A percentile compares a stretch with the other conserved stretches of the same genome.
Conservation (phyloP, 2,888 invertebrate species). For the Odontothrips loti region DNA sequence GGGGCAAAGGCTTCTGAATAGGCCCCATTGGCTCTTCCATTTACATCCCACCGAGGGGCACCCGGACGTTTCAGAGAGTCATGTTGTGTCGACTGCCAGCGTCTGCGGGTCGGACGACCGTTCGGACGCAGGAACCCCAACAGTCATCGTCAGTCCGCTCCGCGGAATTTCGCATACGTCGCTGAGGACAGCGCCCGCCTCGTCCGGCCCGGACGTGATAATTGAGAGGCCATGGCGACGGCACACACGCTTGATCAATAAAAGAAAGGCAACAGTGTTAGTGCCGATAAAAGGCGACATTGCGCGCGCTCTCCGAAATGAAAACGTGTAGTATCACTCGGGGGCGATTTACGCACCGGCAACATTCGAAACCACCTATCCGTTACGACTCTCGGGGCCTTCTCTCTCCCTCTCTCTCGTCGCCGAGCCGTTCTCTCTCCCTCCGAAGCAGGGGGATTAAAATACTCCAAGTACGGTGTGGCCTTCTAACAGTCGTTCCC, state of each 20-base stretch:
- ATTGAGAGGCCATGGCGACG: neutral
- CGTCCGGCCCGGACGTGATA: neutral
- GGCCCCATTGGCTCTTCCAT: too few relatives aligned
- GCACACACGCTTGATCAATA: neutral
- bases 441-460: neutral
- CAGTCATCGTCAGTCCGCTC: neutral
- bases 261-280: neutral
- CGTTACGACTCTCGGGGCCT: constrained; percentile 16
- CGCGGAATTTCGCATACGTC: neutral
- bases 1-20: too few relatives aligned
- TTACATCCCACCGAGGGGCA: too few relatives aligned
- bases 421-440: neutral
- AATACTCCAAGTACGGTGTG: neutral
- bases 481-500: neutral
- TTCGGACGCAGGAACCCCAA: too few relatives aligned
- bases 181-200: neutral
- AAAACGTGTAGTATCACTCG: constrained; percentile 3
- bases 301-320: neutral
- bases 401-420: neutral
- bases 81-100: too few relatives aligned
- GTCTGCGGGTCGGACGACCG: too few relatives aligned
- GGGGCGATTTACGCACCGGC: neutral
- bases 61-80: too few relatives aligned
- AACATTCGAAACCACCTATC: constrained; percentile 7
- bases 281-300: neutral